Conservation (phyloP, 1,140 invertebrate species). For the Calephelis virginiensis region DNA sequence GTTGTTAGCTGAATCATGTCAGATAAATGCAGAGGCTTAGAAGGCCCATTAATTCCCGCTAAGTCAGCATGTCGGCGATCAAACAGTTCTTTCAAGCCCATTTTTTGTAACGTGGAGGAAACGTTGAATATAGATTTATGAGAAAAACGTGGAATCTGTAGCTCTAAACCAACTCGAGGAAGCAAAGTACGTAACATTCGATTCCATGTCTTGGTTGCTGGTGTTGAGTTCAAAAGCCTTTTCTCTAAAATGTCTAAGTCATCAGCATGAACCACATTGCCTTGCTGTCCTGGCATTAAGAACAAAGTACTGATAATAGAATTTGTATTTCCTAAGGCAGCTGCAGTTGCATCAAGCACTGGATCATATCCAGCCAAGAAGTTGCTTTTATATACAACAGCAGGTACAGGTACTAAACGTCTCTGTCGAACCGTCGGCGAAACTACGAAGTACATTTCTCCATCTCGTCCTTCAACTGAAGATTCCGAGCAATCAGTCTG, state of each 20-base stretch:
- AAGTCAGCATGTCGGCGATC: slow-evolving; percentile 85
- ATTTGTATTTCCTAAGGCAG: slow-evolving; percentile 84
- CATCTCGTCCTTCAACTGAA: slow-evolving; percentile 86
- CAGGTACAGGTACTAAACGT: slow-evolving; percentile 88
- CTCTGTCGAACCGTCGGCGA: slow-evolving; percentile 87
- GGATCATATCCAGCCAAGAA: slow-evolving; percentile 91
- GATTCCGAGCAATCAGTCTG: slow-evolving; percentile 87
- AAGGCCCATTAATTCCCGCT: slow-evolving; percentile 85
- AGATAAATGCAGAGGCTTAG: slow-evolving; percentile 86
- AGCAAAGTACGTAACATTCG: slow-evolving; percentile 85
- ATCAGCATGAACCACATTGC: slow-evolving; percentile 85
- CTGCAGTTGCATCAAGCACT: slow-evolving; percentile 88
- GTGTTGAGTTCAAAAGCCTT: slow-evolving; percentile 82
- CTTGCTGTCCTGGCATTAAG: slow-evolving; percentile 88
- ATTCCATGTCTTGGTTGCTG: slow-evolving; percentile 85
- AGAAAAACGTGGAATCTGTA: slow-evolving; percentile 90
- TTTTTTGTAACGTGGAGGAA: slow-evolving; percentile 85
- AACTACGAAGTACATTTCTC: slow-evolving; percentile 91
- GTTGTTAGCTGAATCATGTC: slow-evolving; percentile 89
- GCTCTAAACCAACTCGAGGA: slow-evolving; percentile 85
- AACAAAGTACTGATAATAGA: slow-evolving; percentile 87
- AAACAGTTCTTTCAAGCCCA: slow-evolving; percentile 90
- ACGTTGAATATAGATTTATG: slow-evolving; percentile 89
- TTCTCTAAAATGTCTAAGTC: slow-evolving; percentile 86
- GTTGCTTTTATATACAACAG: slow-evolving; percentile 86